phyloP scores from a whole-genome alignment of 2,113 vertebrate species.

The Proteles cristata region DNA sequence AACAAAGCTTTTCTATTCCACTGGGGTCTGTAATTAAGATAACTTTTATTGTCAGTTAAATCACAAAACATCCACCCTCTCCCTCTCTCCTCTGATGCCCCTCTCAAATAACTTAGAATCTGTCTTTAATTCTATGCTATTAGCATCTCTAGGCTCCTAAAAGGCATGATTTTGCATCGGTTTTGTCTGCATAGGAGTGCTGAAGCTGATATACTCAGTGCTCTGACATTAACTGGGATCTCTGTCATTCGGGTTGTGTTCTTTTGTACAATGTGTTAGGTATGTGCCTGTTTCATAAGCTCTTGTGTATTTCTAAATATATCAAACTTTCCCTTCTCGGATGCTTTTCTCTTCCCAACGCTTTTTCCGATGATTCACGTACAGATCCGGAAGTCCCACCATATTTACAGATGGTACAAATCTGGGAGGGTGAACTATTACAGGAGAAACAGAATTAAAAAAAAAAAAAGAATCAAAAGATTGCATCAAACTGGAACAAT shows the following conservation, averaged over 20 bases:
- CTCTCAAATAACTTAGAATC: neutral
- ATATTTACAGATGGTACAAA: neutral
- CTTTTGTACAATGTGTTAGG: neutral
- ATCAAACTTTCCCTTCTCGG: neutral
- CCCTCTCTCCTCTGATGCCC: neutral
- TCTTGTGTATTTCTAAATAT: neutral
- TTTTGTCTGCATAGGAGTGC: neutral
- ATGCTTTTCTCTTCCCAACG: neutral
- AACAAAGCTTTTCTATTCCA: neutral
- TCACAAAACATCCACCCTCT: neutral
- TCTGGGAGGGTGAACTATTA: neutral
- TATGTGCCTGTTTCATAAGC: neutral
- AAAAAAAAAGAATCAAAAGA: neutral
- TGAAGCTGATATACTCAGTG: neutral
- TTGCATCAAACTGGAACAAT: neutral
- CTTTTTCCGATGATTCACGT: neutral
- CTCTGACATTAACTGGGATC: neutral
- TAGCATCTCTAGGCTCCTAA: neutral
- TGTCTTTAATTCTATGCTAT: neutral
- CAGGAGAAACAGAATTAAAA: neutral
- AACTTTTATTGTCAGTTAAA: neutral
- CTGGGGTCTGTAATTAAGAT: neutral
- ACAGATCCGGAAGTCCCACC: neutral
- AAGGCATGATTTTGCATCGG: neutral
- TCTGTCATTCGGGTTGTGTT: neutral